Percentiles rank a stretch among this genome's conserved stretches.
Conservation (phyloP, 2,888 invertebrate species). For the Trichogramma dendrolimi region DNA sequence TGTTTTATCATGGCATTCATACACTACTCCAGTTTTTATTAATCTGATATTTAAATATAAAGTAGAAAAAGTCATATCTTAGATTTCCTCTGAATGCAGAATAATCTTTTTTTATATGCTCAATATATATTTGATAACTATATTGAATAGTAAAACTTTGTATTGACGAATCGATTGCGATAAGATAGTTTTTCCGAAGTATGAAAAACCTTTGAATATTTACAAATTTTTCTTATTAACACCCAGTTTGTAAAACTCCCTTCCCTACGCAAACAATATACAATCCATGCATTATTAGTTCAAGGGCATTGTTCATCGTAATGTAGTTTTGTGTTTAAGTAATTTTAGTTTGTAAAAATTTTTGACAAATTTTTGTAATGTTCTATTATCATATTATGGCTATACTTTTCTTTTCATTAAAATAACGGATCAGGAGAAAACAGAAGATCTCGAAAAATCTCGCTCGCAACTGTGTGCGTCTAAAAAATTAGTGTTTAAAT, state of each 20-base stretch:
- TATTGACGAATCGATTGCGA: conserved; percentile 20
- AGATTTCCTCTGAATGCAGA: too few relatives aligned
- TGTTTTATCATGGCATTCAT: conserved; percentile 25
- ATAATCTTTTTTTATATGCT: conserved; percentile 18
- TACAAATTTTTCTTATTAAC: conserved; percentile 3
- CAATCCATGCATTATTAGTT: conserved; percentile 24
- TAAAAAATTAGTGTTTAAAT: too few relatives aligned
- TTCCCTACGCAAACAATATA: conserved; percentile 21
- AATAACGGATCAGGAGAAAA: conserved; percentile 1
- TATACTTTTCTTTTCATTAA: conserved; percentile 13
- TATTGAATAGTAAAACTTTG: conserved; percentile 11
- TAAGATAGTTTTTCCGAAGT: conserved; percentile 17
- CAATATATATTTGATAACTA: too few relatives aligned
- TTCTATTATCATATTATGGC: not conserved
- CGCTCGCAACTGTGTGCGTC: not conserved
- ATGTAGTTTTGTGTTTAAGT: conserved; percentile 22
- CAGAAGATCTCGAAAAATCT: conserved; percentile 12
- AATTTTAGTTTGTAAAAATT: conserved; percentile 23
- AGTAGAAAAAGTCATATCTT: too few relatives aligned
- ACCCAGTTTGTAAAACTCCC: conserved; percentile 20
- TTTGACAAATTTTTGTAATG: not conserved
- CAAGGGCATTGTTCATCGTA: conserved; percentile 28
- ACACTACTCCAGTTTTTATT: not conserved
- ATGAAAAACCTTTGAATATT: conserved; percentile 1
- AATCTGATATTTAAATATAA: not conserved